Conservation (phyloP, 1,140 invertebrate genomes). For the Saccostrea cuccullata region DNA sequence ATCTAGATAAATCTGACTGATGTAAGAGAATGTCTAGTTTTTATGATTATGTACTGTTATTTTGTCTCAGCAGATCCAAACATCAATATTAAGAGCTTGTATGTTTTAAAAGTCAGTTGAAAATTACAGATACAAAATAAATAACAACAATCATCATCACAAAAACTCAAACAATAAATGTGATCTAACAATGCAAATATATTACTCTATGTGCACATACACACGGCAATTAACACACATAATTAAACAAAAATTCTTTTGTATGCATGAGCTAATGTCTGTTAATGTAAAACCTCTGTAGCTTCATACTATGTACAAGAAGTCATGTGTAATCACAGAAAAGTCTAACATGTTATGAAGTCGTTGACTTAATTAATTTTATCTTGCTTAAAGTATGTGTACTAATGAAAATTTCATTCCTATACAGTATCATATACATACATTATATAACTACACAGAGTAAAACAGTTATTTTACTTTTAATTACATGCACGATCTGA, state of each 20-base stretch:
- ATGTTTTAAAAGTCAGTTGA: constrained; percentile 16
- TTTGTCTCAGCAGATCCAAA: constrained; percentile 2
- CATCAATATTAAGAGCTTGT: constrained; percentile 17
- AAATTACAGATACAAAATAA: constrained; percentile 30
- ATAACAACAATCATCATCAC: constrained; percentile 30
- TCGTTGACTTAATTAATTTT: neutral
- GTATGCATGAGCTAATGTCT: neutral
- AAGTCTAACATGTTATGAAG: neutral
- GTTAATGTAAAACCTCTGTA: neutral
- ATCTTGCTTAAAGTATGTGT: neutral
- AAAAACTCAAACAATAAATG: neutral
- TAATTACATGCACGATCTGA: too few species aligned
- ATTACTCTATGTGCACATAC: constrained; percentile 35
- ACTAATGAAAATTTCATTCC: neutral
- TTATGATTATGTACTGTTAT: neutral
- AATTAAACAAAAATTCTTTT: neutral
- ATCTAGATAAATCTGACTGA: too few species aligned
- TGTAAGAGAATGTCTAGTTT: too few species aligned
- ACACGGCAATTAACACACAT: constrained; percentile 12
- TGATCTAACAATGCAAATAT: constrained; percentile 34
- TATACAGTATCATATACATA: too few species aligned
- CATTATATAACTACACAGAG: too few species aligned
- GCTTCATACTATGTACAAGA: neutral
- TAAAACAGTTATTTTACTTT: too few species aligned
- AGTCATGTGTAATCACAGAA: neutral